A percentile compares a stretch with the other conserved stretches of the same genome.
Evolutionary conservation across 2,113 vertebrate species (phyloP).

Genomic region (Panurus biarmicus): DNA sequence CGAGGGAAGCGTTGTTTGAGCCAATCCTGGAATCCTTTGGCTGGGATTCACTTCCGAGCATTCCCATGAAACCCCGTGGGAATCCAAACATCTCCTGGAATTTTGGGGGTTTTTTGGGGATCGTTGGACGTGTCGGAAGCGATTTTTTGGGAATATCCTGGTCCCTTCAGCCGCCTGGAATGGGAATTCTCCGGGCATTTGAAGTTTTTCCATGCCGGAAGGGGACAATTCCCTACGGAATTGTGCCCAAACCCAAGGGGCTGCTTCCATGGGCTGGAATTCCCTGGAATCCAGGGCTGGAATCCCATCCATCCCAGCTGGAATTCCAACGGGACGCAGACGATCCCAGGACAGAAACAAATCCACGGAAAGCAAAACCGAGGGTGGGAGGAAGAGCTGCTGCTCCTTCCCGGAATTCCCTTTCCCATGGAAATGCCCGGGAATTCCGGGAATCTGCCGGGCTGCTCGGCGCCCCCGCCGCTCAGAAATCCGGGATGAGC

Average conservation of each 20-base stretch:
- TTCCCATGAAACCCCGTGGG: background rate
- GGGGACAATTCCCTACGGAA: background rate
- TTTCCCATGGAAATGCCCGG: background rate
- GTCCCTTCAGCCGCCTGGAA: accelerated
- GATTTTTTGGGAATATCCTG: background rate
- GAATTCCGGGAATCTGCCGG: background rate
- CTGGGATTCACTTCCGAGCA: background rate
- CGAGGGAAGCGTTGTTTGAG: background rate
- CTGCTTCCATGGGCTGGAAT: no score
- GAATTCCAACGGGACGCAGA: background rate
- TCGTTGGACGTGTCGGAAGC: background rate
- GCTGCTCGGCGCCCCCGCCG: background rate
- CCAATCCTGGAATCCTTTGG: background rate
- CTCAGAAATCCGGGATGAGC: background rate
- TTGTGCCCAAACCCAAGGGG: background rate
- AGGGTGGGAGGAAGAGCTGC: no score
- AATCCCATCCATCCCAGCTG: background rate
- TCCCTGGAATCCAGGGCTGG: no score
- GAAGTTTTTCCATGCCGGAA: background rate
- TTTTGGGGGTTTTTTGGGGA: background rate
- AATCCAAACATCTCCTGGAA: no score
- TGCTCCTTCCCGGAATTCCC: background rate
- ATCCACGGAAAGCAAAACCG: no score
- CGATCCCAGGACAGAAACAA: background rate
- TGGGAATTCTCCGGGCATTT: background rate